These are phyloP conservation scores for Neuroscelio doddi DNA, from an alignment of 2,888 invertebrate species.

Conservation along the genomic window DNA sequence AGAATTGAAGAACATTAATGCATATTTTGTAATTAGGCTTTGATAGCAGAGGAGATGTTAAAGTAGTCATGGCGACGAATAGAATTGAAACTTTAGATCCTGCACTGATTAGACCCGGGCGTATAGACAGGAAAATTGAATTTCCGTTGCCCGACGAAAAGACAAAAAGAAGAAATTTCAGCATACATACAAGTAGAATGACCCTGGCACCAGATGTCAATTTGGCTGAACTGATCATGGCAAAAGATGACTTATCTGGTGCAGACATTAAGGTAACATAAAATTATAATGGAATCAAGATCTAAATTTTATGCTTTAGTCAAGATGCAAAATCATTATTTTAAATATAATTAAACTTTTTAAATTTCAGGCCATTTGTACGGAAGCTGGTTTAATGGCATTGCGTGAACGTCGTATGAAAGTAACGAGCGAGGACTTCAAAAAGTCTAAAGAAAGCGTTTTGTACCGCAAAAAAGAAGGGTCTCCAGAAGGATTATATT, in stretches of 20 bases:
- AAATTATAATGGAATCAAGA: no score
- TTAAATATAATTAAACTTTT: no score
- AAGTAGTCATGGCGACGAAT: slow-evolving; percentile 98
- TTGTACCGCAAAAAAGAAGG: slow-evolving; percentile 99
- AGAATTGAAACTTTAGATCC: slow-evolving; percentile 99
- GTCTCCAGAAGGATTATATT: slow-evolving; percentile 98
- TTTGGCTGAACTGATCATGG: slow-evolving; percentile 97
- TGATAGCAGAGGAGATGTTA: slow-evolving; percentile 69
- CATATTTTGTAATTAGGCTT: slow-evolving; percentile 58
- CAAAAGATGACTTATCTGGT: slow-evolving; percentile 99
- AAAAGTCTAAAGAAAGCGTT: slow-evolving; percentile 99
- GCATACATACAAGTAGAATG: slow-evolving; percentile 99
- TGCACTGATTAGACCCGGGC: slow-evolving; percentile 97
- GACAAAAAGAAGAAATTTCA: slow-evolving; percentile 96
- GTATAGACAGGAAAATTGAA: slow-evolving; percentile 99
- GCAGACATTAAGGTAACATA: slow-evolving; percentile 91
- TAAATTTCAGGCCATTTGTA: slow-evolving; percentile 92
- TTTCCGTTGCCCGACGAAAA: slow-evolving; percentile 99
- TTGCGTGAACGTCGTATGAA: slow-evolving; percentile 98
- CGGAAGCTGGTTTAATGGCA: slow-evolving; percentile 99
- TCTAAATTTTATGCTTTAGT: no score
- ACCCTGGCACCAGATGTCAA: slow-evolving; percentile 97
- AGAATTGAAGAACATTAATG: not conserved
- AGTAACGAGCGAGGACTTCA: slow-evolving; percentile 99
- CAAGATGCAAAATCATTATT: no score